phyloP scores from a whole-genome alignment of 2,113 vertebrate species.

The Prinia subflava region DNA sequence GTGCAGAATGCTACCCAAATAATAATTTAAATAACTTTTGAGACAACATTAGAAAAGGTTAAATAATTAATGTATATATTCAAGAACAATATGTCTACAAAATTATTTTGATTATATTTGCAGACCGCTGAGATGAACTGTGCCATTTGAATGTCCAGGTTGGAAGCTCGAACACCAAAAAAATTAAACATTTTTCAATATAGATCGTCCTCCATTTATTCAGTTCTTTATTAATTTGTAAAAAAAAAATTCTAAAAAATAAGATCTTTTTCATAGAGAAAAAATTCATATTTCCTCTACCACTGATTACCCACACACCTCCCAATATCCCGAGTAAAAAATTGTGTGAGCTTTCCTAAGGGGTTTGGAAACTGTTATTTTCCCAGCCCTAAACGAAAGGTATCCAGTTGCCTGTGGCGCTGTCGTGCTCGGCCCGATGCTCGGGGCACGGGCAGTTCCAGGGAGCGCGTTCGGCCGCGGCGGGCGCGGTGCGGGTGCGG shows the following conservation, averaged over 20 bases:
- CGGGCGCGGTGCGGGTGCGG: rapidly evolving
- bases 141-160: neutral
- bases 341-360: neutral
- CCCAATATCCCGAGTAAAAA: neutral
- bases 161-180: neutral
- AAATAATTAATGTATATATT: neutral
- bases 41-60: neutral
- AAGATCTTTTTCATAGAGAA: neutral
- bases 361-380: neutral
- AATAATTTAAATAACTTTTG: neutral
- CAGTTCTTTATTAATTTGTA: neutral
- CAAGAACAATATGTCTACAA: neutral
- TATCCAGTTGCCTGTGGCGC: rapidly evolving
- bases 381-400: neutral
- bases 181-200: neutral
- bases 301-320: neutral
- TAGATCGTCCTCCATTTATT: neutral
- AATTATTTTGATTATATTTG: neutral
- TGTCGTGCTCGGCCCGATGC: neutral
- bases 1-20: neutral
- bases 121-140: neutral
- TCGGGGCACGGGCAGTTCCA: rapidly evolving
- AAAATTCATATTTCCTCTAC: neutral
- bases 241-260: neutral
- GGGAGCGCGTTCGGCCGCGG: rapidly evolving